Evolutionary conservation across 2,113 vertebrate species (phyloP).

Genomic region (Cairina moschata): DNA sequence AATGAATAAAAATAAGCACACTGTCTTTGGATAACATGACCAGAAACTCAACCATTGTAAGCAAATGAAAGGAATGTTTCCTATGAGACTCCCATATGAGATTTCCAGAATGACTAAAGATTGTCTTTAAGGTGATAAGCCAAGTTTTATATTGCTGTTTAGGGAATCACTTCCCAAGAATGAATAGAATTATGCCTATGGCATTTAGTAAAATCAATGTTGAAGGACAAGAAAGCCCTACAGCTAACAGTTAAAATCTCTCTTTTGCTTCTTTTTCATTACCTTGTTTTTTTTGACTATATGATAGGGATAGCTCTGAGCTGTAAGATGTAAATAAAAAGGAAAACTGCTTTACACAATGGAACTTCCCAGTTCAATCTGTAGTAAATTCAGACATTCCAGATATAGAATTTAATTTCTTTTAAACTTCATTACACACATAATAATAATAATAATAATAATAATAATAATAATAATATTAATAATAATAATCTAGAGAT

Average conservation of each 20-base stretch:
- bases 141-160: constrained; percentile 45
- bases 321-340: constrained; percentile 24
- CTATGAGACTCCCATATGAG: background rate
- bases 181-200: constrained; percentile 40
- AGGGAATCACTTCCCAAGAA: constrained; percentile 52
- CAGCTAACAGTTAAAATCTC: constrained; percentile 42
- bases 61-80: constrained; percentile 36
- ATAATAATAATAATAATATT: too few species aligned
- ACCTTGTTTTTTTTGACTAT: constrained; percentile 43
- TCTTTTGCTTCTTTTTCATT: constrained; percentile 24
- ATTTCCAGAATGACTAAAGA: constrained; percentile 1
- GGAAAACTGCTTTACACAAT: constrained; percentile 33
- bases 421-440: background rate
- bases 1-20: constrained; percentile 7
- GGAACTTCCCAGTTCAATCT: constrained; percentile 26
- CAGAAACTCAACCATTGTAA: background rate
- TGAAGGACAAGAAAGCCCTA: constrained; percentile 50
- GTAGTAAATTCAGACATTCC: background rate
- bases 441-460: background rate
- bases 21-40: background rate
- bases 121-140: constrained; percentile 58
- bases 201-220: constrained; percentile 60
- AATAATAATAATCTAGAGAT: too few species aligned
- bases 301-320: constrained; percentile 32
- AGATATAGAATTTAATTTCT: background rate